Evolutionary conservation across 1,140 invertebrate species (phyloP).

Genomic region (Steinernema feltiae): DNA sequence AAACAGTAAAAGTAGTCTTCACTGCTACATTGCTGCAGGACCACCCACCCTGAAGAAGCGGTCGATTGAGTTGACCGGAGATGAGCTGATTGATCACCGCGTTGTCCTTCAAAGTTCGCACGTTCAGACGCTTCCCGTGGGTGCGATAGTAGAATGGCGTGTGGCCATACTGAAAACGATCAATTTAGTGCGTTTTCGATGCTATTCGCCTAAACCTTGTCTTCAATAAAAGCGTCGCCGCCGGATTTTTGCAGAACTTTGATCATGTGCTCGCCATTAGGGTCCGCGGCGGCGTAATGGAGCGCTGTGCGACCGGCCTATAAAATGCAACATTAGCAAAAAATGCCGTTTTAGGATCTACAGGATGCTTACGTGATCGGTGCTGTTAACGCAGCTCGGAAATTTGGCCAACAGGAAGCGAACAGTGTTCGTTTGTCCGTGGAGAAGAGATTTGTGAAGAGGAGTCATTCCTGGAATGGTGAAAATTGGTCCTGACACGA

Average conservation of each 20-base stretch:
- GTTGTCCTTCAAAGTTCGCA: slow-evolving; percentile 55
- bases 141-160: slow-evolving; percentile 57
- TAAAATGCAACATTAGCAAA: slow-evolving; percentile 4
- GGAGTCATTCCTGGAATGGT: slow-evolving; percentile 68
- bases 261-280: slow-evolving; percentile 58
- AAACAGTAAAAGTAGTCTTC: slow-evolving; percentile 16
- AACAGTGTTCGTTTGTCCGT: slow-evolving; percentile 57
- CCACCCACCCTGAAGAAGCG: slow-evolving; percentile 48
- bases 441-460: slow-evolving; percentile 79
- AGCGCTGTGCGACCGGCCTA: slow-evolving; percentile 53
- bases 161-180: slow-evolving; percentile 48
- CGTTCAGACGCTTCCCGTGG: slow-evolving; percentile 55
- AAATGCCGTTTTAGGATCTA: neutral
- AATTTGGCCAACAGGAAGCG: slow-evolving; percentile 71
- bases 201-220: no score
- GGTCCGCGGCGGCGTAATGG: slow-evolving; percentile 55
- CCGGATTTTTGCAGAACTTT: slow-evolving; percentile 56
- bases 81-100: slow-evolving; percentile 57
- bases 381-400: slow-evolving; percentile 69
- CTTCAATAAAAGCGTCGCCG: slow-evolving; percentile 57
- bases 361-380: slow-evolving; percentile 69
- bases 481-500: no score
- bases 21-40: neutral
- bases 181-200: neutral
- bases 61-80: slow-evolving; percentile 50